Conservation (phyloP, 2,888 invertebrate species). For the Phortica okadai region DNA sequence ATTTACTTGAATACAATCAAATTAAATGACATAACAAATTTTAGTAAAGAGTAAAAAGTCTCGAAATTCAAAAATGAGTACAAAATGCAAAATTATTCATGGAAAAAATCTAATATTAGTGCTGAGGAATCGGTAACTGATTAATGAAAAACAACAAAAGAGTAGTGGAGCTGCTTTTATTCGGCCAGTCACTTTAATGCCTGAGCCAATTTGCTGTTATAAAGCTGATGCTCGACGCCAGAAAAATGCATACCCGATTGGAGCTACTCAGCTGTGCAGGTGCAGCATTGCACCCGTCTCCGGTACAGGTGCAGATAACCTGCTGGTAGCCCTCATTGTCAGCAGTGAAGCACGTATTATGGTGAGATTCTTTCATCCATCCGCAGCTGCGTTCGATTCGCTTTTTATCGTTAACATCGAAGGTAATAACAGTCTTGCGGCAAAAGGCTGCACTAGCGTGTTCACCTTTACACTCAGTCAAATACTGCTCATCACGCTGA, state of each 20-base stretch:
- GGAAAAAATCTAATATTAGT: too few relatives aligned
- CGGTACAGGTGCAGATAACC: slow-evolving; percentile 81
- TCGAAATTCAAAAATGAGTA: too few relatives aligned
- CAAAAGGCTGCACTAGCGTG: slow-evolving; percentile 79
- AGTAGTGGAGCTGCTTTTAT: background rate
- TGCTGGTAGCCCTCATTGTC: slow-evolving; percentile 82
- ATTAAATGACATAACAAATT: too few relatives aligned
- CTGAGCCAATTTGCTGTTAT: slow-evolving; percentile 52
- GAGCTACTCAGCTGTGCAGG: slow-evolving; percentile 44
- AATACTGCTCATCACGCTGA: slow-evolving; percentile 75
- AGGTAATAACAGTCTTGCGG: slow-evolving; percentile 82
- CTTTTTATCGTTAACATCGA: slow-evolving; percentile 77
- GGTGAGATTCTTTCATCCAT: slow-evolving; percentile 74
- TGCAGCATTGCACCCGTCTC: slow-evolving; percentile 80
- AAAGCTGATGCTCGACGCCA: slow-evolving; percentile 40
- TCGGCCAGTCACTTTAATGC: slow-evolving; percentile 35
- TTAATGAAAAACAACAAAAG: background rate
- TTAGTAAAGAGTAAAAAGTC: too few relatives aligned
- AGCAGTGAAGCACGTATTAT: slow-evolving; percentile 79
- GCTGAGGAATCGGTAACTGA: too few relatives aligned
- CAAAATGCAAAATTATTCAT: too few relatives aligned
- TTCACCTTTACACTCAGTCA: slow-evolving; percentile 76
- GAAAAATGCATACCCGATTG: slow-evolving; percentile 37
- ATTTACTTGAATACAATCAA: too few relatives aligned
- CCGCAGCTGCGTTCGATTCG: slow-evolving; percentile 81